phyloP scores from a whole-genome alignment of 2,888 invertebrate genomes.

The Agrochola litura region DNA sequence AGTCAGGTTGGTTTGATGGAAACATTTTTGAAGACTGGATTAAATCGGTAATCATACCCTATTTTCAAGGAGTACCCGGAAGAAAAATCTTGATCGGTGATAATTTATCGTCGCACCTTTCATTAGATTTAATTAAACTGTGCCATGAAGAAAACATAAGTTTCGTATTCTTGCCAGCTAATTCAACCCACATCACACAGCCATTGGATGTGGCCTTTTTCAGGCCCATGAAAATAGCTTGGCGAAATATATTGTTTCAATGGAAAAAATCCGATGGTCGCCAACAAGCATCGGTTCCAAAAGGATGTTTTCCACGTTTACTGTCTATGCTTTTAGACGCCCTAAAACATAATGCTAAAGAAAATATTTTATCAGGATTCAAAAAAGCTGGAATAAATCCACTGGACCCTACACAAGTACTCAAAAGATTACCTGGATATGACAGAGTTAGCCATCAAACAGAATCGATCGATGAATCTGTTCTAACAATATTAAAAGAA shows the following conservation, averaged over 20 bases:
- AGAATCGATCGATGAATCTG: conserved; percentile 46
- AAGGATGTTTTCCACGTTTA: conserved; percentile 66
- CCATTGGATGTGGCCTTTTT: conserved; percentile 61
- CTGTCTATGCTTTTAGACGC: conserved; percentile 62
- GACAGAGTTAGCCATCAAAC: conserved; percentile 44
- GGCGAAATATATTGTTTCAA: conserved; percentile 47
- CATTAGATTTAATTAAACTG: conserved; percentile 28
- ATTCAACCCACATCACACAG: conserved; percentile 58
- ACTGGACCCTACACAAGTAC: conserved; percentile 39
- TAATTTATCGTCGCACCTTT: conserved; percentile 55
- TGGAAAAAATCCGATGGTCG: conserved; percentile 50
- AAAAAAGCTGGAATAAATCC: conserved; percentile 51
- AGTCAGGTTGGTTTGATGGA: conserved; percentile 76
- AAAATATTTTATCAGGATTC: conserved; percentile 66
- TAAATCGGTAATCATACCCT: conserved; percentile 40
- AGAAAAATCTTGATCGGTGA: conserved; percentile 54
- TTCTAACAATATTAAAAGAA: conserved; percentile 41
- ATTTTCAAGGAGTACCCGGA: conserved; percentile 37
- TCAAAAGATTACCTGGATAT: conserved; percentile 48
- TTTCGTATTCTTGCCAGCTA: conserved; percentile 57
- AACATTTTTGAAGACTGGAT: conserved; percentile 70
- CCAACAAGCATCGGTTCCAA: conserved; percentile 36
- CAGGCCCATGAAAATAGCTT: conserved; percentile 54
- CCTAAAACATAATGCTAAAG: conserved; percentile 42
- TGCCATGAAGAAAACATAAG: conserved; percentile 51